Conservation (phyloP, 2,113 vertebrate genomes). For the Suricata suricatta region DNA sequence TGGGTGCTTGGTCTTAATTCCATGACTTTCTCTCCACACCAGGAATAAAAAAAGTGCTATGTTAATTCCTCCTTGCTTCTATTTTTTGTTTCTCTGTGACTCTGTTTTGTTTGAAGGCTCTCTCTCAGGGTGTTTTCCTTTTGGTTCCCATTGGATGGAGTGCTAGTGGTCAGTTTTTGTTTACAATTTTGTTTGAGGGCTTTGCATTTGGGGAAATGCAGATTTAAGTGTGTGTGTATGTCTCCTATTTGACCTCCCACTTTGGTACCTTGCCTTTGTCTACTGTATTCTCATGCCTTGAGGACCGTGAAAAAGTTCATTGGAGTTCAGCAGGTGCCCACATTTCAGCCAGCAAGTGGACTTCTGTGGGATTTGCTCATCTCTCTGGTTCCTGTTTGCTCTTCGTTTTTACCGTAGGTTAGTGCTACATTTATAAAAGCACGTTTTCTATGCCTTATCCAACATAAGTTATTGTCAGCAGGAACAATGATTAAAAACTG, state of each 20-base stretch:
- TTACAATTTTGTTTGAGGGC: slow-evolving; percentile 2
- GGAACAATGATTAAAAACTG: neutral
- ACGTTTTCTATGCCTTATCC: neutral
- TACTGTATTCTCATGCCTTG: neutral
- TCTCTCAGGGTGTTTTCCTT: neutral
- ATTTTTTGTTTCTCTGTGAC: neutral
- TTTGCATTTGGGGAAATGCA: slow-evolving; percentile 13
- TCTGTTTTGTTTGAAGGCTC: neutral
- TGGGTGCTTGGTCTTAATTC: neutral
- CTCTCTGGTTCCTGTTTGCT: neutral
- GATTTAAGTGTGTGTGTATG: neutral
- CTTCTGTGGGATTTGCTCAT: neutral
- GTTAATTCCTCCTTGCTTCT: neutral
- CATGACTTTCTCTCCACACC: neutral
- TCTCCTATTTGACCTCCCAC: neutral
- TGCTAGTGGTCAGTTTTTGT: neutral
- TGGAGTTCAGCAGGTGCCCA: neutral
- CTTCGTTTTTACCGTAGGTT: neutral
- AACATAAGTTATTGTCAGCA: neutral
- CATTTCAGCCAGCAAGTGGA: neutral
- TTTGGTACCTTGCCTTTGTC: neutral
- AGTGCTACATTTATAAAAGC: neutral
- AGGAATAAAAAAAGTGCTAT: neutral
- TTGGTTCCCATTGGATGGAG: neutral
- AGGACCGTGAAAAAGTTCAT: neutral